A percentile compares a stretch with the other conserved stretches of the same genome.
Conservation (phyloP, 1,140 invertebrate genomes). For the Neomicropteryx cornuta region DNA sequence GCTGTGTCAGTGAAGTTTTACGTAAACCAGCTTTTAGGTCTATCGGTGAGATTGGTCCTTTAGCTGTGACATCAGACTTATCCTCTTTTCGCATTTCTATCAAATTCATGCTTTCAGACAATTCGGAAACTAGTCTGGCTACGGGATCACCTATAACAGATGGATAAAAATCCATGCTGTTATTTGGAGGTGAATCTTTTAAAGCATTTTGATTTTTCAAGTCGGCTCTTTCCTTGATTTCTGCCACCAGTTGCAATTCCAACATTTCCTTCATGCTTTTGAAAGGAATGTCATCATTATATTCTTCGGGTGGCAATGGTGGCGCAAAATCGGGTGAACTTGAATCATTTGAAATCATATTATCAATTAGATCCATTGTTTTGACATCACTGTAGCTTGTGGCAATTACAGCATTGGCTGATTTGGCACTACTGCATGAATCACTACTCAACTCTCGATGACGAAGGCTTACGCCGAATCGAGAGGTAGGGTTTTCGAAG, state of each 20-base stretch:
- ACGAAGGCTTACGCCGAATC: slow-evolving; percentile 59
- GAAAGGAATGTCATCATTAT: slow-evolving; percentile 25
- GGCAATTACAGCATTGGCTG: slow-evolving; percentile 8
- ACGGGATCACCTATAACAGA: slow-evolving; percentile 52
- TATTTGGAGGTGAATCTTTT: slow-evolving; percentile 35
- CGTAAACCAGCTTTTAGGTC: slow-evolving; percentile 42
- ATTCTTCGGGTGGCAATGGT: slow-evolving; percentile 17
- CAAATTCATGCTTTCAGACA: slow-evolving; percentile 50
- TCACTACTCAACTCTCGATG: slow-evolving; percentile 53
- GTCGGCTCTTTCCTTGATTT: slow-evolving; percentile 69
- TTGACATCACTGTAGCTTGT: slow-evolving; percentile 16
- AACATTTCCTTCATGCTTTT: slow-evolving; percentile 62
- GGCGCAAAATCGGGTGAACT: slow-evolving; percentile 26
- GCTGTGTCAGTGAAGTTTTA: slow-evolving; percentile 26
- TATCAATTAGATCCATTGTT: slow-evolving; percentile 20
- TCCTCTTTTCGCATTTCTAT: slow-evolving; percentile 20
- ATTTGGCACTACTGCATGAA: slow-evolving; percentile 39
- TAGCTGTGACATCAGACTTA: slow-evolving; percentile 11
- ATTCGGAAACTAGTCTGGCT: slow-evolving; percentile 65
- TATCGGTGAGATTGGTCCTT: slow-evolving; percentile 31
- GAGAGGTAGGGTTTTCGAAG: slow-evolving; percentile 41
- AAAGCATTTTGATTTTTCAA: slow-evolving; percentile 40
- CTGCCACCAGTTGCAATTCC: slow-evolving; percentile 65
- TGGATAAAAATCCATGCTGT: slow-evolving; percentile 25
- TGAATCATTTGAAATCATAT: slow-evolving; percentile 14